phyloP scores from a whole-genome alignment of 2,888 invertebrate species.

The Pristionchus exspectatus region DNA sequence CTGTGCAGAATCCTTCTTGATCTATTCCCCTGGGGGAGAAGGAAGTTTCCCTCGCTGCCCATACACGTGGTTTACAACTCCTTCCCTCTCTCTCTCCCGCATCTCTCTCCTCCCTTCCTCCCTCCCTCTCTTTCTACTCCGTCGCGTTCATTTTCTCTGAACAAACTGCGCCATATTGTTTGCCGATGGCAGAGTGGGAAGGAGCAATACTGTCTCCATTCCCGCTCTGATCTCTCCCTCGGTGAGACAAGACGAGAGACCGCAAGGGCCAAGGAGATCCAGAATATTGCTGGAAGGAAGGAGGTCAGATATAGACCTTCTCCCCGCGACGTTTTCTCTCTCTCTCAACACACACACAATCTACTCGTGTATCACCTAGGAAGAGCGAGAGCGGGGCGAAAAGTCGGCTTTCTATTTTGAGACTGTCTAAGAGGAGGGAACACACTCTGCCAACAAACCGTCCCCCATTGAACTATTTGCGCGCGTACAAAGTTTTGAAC shows the following conservation, averaged over 20 bases:
- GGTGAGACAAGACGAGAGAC: neutral
- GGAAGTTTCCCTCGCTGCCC: slow-evolving; percentile 9
- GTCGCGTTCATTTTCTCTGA: slow-evolving; percentile 25
- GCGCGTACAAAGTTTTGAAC: neutral
- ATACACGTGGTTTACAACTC: slow-evolving; percentile 20
- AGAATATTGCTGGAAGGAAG: slow-evolving; percentile 19
- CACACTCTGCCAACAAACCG: slow-evolving; percentile 11
- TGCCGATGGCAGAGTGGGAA: slow-evolving; percentile 43
- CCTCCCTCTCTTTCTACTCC: slow-evolving; percentile 2
- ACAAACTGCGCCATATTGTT: slow-evolving; percentile 52
- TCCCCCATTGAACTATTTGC: slow-evolving; percentile 3
- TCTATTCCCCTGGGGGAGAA: neutral
- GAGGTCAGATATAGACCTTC: slow-evolving; percentile 26
- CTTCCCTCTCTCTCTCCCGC: neutral
- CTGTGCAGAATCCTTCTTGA: neutral
- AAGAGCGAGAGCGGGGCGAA: neutral
- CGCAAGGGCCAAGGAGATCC: neutral
- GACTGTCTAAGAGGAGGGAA: neutral
- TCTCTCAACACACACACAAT: neutral
- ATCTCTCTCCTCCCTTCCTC: neutral
- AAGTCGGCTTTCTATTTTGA: slow-evolving; percentile 29
- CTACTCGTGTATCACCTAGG: slow-evolving; percentile 38
- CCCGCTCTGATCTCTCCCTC: neutral
- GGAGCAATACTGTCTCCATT: neutral
- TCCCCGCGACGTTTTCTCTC: neutral